These are phyloP conservation scores for Nettapus auritus DNA, from an alignment of 2,113 vertebrate species.

Conservation along the genomic window DNA sequence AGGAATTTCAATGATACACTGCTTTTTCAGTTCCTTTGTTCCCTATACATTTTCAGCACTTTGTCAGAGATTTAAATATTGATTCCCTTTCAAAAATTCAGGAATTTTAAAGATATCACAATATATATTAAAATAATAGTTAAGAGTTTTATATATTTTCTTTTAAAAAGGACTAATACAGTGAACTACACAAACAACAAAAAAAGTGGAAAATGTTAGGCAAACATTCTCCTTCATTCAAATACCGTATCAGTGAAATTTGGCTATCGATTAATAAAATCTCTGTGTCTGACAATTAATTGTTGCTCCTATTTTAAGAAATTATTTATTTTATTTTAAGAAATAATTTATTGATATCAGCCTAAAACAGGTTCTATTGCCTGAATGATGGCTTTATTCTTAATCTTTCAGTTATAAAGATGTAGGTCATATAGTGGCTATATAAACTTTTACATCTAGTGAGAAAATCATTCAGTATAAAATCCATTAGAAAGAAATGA, in stretches of 20 bases:
- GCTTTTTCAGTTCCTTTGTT: not conserved
- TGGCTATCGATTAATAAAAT: not conserved
- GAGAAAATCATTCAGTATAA: conserved; percentile 28
- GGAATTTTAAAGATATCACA: not conserved
- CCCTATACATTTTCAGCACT: not conserved
- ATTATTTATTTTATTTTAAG: not conserved
- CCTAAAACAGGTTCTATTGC: not conserved
- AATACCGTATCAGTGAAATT: not conserved
- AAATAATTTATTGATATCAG: not conserved
- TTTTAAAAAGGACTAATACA: not conserved
- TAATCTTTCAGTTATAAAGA: not conserved
- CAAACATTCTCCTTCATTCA: not conserved
- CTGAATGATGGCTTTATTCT: not conserved
- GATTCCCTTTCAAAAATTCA: not conserved
- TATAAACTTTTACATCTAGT: not conserved
- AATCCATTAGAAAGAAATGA: conserved; percentile 47
- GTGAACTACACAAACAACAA: not conserved
- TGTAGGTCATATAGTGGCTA: not conserved
- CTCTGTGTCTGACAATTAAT: not conserved
- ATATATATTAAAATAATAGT: not conserved
- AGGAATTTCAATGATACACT: not conserved
- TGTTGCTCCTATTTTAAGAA: not conserved
- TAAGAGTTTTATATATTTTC: not conserved
- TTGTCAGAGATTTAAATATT: not conserved
- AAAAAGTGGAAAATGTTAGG: not conserved